These are phyloP conservation scores for Hydra vulgaris DNA, from an alignment of 30 jellyfish, hydroid and myxozoan genomes.

Conservation along the genomic window DNA sequence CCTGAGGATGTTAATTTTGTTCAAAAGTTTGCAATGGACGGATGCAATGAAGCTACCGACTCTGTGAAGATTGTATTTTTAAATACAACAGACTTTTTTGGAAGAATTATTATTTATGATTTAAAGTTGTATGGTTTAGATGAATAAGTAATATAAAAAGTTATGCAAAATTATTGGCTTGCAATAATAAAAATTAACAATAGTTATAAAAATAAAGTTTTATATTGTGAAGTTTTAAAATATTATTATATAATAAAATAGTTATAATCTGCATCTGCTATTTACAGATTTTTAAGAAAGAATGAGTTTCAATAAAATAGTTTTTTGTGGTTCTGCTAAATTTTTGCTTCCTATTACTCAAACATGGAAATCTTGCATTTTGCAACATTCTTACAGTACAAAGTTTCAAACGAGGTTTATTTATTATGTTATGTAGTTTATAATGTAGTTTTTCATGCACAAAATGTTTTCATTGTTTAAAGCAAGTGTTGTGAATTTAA, in stretches of 20 bases:
- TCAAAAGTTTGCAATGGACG: slow-evolving; percentile 42
- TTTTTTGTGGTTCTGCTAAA: neutral
- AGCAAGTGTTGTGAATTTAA: too few relatives aligned
- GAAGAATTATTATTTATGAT: slow-evolving; percentile 76
- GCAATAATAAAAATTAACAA: too few relatives aligned
- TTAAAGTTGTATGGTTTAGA: slow-evolving; percentile 43
- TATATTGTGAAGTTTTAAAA: too few relatives aligned
- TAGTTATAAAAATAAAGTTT: too few relatives aligned
- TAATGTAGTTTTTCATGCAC: too few relatives aligned
- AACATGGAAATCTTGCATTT: neutral
- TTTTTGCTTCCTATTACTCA: neutral
- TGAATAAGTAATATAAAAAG: too few relatives aligned
- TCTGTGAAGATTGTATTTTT: slow-evolving; percentile 38
- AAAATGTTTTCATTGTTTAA: too few relatives aligned
- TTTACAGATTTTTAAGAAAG: too few relatives aligned
- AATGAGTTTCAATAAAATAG: neutral
- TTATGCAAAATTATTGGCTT: too few relatives aligned
- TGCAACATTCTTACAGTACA: neutral
- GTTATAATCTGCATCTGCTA: too few relatives aligned
- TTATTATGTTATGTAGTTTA: too few relatives aligned
- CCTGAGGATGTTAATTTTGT: slow-evolving; percentile 80
- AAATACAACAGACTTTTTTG: slow-evolving; percentile 87
- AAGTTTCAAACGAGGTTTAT: neutral
- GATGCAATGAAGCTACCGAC: neutral
- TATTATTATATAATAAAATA: too few relatives aligned